Percentiles rank a stretch among this genome's conserved stretches.
Conservation (phyloP, 2,888 invertebrate genomes). For the Caenorhabditis imperialis region DNA sequence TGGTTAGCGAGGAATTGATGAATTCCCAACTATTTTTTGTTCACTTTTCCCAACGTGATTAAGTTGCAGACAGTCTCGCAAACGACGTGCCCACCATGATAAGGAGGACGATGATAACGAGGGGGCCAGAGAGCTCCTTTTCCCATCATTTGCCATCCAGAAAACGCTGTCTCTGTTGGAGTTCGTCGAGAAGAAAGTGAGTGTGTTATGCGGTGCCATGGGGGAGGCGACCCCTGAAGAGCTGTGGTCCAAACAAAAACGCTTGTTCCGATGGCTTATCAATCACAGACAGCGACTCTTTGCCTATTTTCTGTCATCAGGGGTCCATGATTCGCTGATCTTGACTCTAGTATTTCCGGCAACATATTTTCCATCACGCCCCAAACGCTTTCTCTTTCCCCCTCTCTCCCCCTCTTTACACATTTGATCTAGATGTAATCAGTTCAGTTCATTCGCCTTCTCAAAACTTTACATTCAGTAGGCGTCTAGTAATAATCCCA, state of each 20-base stretch:
- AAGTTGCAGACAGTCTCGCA: conserved; percentile 34
- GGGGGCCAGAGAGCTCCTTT: conserved; percentile 25
- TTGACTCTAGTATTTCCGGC: too few relatives aligned
- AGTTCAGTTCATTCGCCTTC: too few relatives aligned
- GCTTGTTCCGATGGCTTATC: conserved; percentile 34
- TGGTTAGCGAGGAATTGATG: too few relatives aligned
- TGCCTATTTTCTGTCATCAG: conserved; percentile 14
- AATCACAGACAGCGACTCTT: conserved; percentile 34
- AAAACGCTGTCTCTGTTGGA: conserved; percentile 30
- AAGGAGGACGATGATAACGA: conserved; percentile 1
- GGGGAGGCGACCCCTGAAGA: conserved; percentile 20
- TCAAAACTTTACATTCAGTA: background rate
- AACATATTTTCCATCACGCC: too few relatives aligned
- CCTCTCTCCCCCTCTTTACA: too few relatives aligned
- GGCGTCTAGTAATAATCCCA: background rate
- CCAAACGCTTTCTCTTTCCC: too few relatives aligned
- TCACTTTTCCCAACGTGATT: too few relatives aligned
- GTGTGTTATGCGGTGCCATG: too few relatives aligned
- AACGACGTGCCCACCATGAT: background rate
- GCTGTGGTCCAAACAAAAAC: conserved; percentile 19
- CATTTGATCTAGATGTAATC: too few relatives aligned
- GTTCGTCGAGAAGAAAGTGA: conserved; percentile 29
- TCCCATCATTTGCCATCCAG: conserved; percentile 18
- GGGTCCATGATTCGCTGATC: too few relatives aligned
- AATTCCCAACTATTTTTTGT: too few relatives aligned